Conservation (phyloP, 2,113 vertebrate genomes). For the Garra rufa region DNA sequence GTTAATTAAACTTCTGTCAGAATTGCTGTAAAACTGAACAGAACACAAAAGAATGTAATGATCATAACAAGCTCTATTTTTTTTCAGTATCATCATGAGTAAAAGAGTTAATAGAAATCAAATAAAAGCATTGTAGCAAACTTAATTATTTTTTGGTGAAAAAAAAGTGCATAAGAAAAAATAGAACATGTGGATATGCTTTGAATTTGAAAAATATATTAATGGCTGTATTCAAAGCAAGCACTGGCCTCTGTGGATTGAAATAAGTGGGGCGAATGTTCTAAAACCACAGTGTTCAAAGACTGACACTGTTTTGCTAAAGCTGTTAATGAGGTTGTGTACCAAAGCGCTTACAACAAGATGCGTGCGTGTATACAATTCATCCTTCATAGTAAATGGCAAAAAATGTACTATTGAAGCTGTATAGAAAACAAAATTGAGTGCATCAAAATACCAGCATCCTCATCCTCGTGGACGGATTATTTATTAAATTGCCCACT, state of each 20-base stretch:
- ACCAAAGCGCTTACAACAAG: not conserved
- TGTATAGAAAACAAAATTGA: not conserved
- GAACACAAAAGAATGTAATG: not conserved
- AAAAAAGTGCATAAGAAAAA: no score
- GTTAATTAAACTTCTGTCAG: not conserved
- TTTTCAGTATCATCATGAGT: not conserved
- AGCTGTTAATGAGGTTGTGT: not conserved
- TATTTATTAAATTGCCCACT: not conserved
- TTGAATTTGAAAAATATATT: no score
- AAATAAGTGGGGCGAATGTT: not conserved
- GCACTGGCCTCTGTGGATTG: no score
- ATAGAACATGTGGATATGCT: no score
- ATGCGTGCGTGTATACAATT: not conserved
- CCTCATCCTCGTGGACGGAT: no score
- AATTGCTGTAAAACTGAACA: not conserved
- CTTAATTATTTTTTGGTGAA: no score
- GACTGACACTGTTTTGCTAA: not conserved
- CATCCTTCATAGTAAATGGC: not conserved
- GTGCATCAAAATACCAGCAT: not conserved
- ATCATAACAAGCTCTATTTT: not conserved
- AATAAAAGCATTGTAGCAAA: not conserved
- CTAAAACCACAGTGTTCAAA: not conserved
- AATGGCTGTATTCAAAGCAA: no score
- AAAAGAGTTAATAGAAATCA: not conserved
- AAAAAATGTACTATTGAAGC: not conserved